These are phyloP conservation scores for Limosa lapponica DNA, from an alignment of 2,797 vertebrate genomes.

Conservation along the genomic window DNA sequence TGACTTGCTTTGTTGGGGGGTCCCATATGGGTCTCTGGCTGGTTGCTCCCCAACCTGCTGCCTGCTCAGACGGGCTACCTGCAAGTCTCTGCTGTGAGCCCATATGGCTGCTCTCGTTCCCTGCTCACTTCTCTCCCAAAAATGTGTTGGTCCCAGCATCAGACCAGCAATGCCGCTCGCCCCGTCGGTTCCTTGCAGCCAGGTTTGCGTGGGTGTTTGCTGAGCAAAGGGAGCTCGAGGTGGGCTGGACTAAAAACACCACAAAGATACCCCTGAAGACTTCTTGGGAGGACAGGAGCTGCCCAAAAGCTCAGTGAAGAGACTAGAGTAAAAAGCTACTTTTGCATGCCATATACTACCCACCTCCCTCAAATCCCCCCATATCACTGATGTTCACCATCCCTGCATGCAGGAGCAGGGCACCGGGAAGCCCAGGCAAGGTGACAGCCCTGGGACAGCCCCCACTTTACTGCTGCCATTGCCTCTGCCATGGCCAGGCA, in stretches of 20 bases:
- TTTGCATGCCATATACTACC: neutral
- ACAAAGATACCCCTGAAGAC: neutral
- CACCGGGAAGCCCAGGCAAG: neutral
- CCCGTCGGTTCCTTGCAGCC: accelerated
- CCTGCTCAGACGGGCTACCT: neutral
- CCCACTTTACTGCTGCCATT: accelerated
- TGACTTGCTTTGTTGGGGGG: neutral
- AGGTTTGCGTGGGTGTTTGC: neutral
- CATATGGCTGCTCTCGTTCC: neutral
- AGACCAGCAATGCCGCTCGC: neutral
- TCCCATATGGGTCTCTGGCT: accelerated
- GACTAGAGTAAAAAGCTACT: neutral
- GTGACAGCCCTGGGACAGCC: neutral
- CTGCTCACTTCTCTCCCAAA: neutral
- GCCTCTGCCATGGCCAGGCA: neutral
- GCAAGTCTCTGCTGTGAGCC: neutral
- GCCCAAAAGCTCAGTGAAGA: neutral
- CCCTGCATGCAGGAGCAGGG: neutral
- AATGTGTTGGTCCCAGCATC: neutral
- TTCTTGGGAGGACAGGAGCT: neutral
- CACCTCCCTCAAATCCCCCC: neutral
- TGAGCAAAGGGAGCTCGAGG: neutral
- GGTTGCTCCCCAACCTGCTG: neutral
- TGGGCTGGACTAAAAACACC: neutral
- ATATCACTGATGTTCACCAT: neutral